Conservation (phyloP, 2,888 invertebrate genomes). For the Lingula anatina region DNA sequence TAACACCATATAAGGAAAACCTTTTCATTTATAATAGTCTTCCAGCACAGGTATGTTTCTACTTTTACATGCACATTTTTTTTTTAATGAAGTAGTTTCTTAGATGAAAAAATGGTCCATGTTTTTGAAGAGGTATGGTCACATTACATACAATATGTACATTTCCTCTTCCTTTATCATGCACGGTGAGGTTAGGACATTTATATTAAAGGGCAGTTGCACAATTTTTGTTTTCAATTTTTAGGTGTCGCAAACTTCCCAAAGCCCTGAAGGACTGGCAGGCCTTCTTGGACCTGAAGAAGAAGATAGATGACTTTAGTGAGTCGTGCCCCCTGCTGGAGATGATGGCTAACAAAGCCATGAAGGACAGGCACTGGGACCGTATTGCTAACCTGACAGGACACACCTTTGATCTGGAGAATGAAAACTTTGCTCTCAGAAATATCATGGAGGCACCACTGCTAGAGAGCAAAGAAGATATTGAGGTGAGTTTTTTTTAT, state of each 20-base stretch:
- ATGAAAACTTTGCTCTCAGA: slow-evolving; percentile 72
- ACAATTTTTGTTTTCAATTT: neutral
- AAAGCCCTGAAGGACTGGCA: slow-evolving; percentile 84
- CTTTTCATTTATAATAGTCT: no score
- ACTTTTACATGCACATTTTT: no score
- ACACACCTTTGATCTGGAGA: slow-evolving; percentile 72
- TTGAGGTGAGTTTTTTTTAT: slow-evolving; percentile 70
- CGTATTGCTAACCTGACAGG: slow-evolving; percentile 59
- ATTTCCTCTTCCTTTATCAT: no score
- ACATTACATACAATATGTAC: no score
- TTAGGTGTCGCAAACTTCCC: slow-evolving; percentile 70
- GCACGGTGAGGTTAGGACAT: no score
- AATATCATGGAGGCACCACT: slow-evolving; percentile 81
- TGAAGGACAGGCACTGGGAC: slow-evolving; percentile 78
- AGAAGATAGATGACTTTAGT: slow-evolving; percentile 86
- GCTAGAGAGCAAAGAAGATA: slow-evolving; percentile 76
- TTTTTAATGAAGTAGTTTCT: no score
- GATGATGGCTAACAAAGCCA: slow-evolving; percentile 80
- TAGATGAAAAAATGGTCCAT: no score
- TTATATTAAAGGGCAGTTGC: neutral
- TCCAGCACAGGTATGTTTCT: no score
- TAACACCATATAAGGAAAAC: no score
- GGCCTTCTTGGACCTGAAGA: slow-evolving; percentile 76
- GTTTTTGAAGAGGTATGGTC: no score
- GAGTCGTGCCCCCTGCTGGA: slow-evolving; percentile 80